Percentiles rank a stretch among this genome's conserved stretches.
Conservation (phyloP, 2,888 invertebrate species). For the Rhorus exstirpatorius region DNA sequence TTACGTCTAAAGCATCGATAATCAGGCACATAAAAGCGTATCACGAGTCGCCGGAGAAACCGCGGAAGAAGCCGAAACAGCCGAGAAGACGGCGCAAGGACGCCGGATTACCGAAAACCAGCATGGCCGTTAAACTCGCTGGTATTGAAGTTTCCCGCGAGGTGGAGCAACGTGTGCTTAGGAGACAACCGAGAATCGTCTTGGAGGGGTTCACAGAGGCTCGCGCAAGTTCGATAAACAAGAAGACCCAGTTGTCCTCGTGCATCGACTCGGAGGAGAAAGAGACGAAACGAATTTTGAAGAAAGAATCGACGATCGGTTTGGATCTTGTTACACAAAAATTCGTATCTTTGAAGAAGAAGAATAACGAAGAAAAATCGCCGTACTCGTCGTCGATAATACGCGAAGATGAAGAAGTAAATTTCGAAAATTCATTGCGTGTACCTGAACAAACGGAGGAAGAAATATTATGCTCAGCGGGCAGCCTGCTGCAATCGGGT, state of each 20-base stretch:
- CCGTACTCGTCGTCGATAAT: not conserved
- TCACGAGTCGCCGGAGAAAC: constrained; percentile 22
- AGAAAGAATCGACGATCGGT: not conserved
- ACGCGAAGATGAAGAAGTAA: not conserved
- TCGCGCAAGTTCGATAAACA: not conserved
- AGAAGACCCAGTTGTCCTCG: not conserved
- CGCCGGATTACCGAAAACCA: constrained; percentile 42
- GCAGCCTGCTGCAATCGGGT: not conserved
- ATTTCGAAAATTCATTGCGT: not conserved
- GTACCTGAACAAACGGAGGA: constrained; percentile 26
- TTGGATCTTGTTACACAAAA: not conserved
- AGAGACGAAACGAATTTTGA: not conserved
- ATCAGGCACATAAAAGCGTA: constrained; percentile 42
- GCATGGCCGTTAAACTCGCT: constrained; percentile 54
- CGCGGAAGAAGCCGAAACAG: not conserved
- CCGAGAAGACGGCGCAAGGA: constrained; percentile 36
- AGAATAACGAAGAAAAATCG: not conserved
- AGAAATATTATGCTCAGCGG: constrained; percentile 11
- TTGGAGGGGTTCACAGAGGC: not conserved
- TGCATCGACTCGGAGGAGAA: not conserved
- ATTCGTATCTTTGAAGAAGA: not conserved
- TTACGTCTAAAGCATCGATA: constrained; percentile 46
- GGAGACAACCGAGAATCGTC: constrained; percentile 39
- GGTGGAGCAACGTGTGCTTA: constrained; percentile 27
- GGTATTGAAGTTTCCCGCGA: constrained; percentile 50